Evolutionary conservation across 2,113 vertebrate genomes (phyloP), one percentile per base, ranked within the genome.

Genomic region (Gadus chalcogrammus): DNA sequence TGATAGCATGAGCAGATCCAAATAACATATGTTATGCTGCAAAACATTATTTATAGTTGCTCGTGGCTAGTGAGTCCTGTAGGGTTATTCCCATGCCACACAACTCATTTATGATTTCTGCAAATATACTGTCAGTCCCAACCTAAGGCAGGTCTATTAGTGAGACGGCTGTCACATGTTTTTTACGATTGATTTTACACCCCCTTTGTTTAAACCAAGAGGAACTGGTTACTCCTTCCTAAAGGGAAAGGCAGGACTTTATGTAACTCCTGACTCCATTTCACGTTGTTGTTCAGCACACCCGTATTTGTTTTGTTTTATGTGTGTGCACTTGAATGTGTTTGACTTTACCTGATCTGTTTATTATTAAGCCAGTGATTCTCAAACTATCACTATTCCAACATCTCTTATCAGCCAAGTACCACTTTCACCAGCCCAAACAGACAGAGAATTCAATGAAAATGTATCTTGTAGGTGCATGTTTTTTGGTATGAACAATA

Each of bases 101-200:
- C 28, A 15, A 74, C 71, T 70, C 72, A 83, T 76, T 85, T 79
- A 53, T 75, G 77, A 82, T 75, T 77, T 79, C 65, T 85, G 61
- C 20, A 74, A 79, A 79, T 82, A 67, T 81, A 84, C 78, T 86
- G 81, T 79, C 79, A 88, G 67, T 78, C 59, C 67, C 71, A 84
- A 79, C 85, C 79, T 74, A 64, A 15, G 74, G 84, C 79, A 53
- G 68, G 60, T 68, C 12, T 81, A 38, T 76, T 16, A 79, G 75
- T 81, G 76, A 35, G 67, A 85, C 79, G 72, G 82, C 77, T 81
- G 72, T 69, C 80, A 84, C 42, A 48, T 48, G 2, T 48, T 48
- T 48, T 48, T 9, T 48, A 27, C 48, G 79, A 66, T 77, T 67
- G 69, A 76, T 71, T 60, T 16, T 18, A 52, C 8, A 9, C 28